Percentiles rank a stretch among this genome's conserved stretches.
phyloP scores from a whole-genome alignment of 2,888 invertebrate genomes.

The Timandra comae region DNA sequence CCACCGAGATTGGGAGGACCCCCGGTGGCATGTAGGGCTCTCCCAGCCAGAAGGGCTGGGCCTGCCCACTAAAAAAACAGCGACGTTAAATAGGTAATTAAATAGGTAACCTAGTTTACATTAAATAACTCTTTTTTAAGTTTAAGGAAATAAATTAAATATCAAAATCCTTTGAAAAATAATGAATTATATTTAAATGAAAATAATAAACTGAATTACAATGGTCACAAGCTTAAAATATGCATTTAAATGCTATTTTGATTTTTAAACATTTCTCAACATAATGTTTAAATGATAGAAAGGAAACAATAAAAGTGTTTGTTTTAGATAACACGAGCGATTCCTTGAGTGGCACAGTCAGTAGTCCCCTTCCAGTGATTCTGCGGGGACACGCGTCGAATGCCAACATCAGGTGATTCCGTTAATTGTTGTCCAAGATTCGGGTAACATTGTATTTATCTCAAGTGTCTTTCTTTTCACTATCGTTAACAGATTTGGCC shows the following conservation, averaged over 20 bases:
- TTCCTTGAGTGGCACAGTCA: conserved; percentile 62
- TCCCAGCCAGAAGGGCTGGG: too few species aligned
- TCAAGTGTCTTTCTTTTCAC: conserved; percentile 74
- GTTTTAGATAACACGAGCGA: conserved; percentile 53
- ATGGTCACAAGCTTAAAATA: conserved; percentile 64
- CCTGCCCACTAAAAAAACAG: too few species aligned
- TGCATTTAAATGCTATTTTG: conserved; percentile 44
- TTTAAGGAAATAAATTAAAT: too few species aligned
- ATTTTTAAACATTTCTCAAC: conserved; percentile 50
- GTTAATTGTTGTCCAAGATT: conserved; percentile 71
- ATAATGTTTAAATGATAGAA: conserved; percentile 54
- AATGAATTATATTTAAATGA: conserved; percentile 69
- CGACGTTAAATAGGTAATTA: too few species aligned
- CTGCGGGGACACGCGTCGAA: conserved; percentile 53
- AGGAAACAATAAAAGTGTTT: conserved; percentile 51
- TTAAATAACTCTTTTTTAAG: too few species aligned
- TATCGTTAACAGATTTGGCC: conserved; percentile 53
- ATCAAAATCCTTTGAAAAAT: conserved; percentile 31
- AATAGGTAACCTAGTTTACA: too few species aligned
- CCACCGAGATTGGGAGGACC: too few species aligned
- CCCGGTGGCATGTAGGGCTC: too few species aligned
- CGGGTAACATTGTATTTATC: conserved; percentile 40
- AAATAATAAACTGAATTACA: conserved; percentile 68
- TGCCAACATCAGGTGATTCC: conserved; percentile 68
- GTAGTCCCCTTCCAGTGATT: conserved; percentile 52